Percentiles rank a stretch among this genome's conserved stretches.
Conservation (phyloP, 1,140 invertebrate genomes). For the Drosophila sturtevanti region DNA sequence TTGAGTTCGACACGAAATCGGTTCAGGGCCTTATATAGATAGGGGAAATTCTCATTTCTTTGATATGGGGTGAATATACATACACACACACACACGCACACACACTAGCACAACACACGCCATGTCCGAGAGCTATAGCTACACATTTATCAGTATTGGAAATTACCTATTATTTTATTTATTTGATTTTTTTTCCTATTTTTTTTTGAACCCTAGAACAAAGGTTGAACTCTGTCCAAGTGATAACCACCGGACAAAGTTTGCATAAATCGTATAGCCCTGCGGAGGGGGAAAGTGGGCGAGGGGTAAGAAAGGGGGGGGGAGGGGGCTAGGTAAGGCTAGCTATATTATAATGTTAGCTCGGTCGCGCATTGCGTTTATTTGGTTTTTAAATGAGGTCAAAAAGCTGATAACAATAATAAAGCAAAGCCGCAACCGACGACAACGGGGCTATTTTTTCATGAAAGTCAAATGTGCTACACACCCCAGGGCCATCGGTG, state of each 20-base stretch:
- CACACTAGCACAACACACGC: conserved; percentile 12
- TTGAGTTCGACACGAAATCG: conserved; percentile 38
- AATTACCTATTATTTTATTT: conserved; percentile 38
- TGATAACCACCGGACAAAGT: conserved; percentile 51
- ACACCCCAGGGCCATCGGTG: conserved; percentile 1
- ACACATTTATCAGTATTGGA: conserved; percentile 39
- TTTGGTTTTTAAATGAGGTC: conserved; percentile 79
- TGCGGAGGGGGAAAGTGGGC: no score
- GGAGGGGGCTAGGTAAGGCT: conserved; percentile 33
- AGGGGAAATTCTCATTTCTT: conserved; percentile 2
- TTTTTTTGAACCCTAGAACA: conserved; percentile 41
- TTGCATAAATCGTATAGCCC: conserved; percentile 45
- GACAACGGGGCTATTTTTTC: not conserved
- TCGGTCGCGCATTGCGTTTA: conserved; percentile 46
- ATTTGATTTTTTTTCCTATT: conserved; percentile 17
- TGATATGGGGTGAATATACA: conserved; percentile 29
- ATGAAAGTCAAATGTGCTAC: conserved; percentile 44
- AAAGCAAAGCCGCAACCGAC: conserved; percentile 13
- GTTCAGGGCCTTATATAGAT: conserved; percentile 51
- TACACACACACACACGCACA: conserved; percentile 16
- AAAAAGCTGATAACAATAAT: conserved; percentile 69
- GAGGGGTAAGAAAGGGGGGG: no score
- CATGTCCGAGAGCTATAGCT: conserved; percentile 2
- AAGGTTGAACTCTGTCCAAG: conserved; percentile 49
- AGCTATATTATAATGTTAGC: conserved; percentile 35